Evolutionary conservation across 2,113 vertebrate species (phyloP).

Genomic region (Mixornis gularis): DNA sequence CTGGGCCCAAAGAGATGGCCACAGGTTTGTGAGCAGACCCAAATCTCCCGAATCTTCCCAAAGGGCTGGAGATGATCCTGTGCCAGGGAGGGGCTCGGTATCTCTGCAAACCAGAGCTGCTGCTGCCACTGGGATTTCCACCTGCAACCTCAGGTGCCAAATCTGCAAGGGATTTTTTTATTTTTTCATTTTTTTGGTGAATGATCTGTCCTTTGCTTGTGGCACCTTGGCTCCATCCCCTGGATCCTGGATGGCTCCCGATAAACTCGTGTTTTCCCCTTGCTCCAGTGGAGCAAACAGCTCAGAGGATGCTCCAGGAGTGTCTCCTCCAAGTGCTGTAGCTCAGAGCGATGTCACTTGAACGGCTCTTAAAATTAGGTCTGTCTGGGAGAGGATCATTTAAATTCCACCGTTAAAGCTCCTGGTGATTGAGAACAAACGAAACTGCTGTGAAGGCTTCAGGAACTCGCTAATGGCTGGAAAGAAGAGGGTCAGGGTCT

Average conservation of each 20-base stretch:
- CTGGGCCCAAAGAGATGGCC: neutral
- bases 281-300: neutral
- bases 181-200: too few species aligned
- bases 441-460: slow-evolving; percentile 30
- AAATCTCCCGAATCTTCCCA: accelerated
- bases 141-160: neutral
- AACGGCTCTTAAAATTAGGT: slow-evolving; percentile 27
- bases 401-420: slow-evolving; percentile 36
- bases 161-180: neutral
- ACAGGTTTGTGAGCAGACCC: neutral
- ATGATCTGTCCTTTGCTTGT: accelerated
- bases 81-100: neutral
- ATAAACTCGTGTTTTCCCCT: neutral
- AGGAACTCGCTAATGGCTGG: slow-evolving; percentile 20
- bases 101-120: neutral
- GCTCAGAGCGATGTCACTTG: slow-evolving; percentile 17
- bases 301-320: neutral
- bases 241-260: neutral
- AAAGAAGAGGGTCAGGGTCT: slow-evolving; percentile 38
- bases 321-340: neutral
- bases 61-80: neutral
- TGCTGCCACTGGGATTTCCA: neutral
- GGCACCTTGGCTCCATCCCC: neutral
- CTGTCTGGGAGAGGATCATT: slow-evolving; percentile 32
- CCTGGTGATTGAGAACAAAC: slow-evolving; percentile 42